These are phyloP conservation scores for Pangasianodon hypophthalmus DNA, from an alignment of 2,113 vertebrate genomes.

Conservation along the genomic window DNA sequence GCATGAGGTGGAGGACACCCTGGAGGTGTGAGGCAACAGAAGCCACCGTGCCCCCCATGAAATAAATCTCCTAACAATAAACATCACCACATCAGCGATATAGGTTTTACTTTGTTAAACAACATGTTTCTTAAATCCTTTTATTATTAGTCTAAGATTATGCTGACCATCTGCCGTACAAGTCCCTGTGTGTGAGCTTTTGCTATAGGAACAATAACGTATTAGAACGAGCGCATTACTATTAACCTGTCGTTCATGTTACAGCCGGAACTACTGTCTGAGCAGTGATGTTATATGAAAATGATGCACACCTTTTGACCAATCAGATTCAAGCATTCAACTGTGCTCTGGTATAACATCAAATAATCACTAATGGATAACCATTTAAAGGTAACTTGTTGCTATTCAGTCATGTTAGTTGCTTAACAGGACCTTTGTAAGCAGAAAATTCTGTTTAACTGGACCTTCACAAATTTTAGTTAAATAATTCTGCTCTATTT, in stretches of 20 bases:
- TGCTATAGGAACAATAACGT: not conserved
- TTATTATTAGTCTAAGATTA: not conserved
- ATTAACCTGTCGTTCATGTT: not conserved
- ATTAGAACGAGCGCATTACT: not conserved
- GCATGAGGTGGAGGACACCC: too few species aligned
- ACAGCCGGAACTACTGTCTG: not conserved
- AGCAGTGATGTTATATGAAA: not conserved
- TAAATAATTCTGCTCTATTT: not conserved
- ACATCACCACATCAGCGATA: not conserved
- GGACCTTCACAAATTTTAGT: not conserved
- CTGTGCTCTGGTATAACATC: not conserved
- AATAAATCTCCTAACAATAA: not conserved
- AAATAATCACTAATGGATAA: not conserved
- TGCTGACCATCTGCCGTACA: not conserved
- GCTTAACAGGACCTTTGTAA: not conserved
- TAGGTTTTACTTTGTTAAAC: not conserved
- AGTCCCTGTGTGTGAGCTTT: not conserved
- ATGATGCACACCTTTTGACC: not conserved
- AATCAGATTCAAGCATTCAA: not conserved
- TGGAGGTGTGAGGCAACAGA: too few species aligned
- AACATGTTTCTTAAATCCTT: not conserved
- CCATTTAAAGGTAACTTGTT: not conserved
- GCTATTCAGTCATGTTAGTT: not conserved
- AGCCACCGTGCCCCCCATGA: too few species aligned
- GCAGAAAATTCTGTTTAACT: not conserved